Evolutionary conservation across 2,797 vertebrate species (phyloP).

Genomic region (Silurus aristotelis): DNA sequence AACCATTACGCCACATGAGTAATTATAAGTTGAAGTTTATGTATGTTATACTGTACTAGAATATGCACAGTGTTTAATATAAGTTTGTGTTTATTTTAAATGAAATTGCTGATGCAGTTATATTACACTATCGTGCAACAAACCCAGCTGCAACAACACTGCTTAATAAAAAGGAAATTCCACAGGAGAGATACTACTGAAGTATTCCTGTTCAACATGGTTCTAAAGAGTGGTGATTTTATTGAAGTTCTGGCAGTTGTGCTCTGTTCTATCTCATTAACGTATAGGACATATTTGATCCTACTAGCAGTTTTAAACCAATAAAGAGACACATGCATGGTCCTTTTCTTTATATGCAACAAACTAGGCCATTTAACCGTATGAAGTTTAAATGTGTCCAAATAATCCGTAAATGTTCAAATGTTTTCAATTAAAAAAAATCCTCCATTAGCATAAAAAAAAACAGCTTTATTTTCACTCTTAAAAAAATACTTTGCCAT

Average conservation of each 20-base stretch:
- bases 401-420: too few relatives aligned
- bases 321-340: too few relatives aligned
- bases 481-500: too few relatives aligned
- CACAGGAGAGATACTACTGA: neutral
- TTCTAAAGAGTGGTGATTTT: neutral
- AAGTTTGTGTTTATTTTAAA: neutral
- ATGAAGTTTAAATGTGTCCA: too few relatives aligned
- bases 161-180: neutral
- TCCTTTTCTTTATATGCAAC: too few relatives aligned
- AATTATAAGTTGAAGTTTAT: neutral
- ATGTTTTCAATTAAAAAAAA: too few relatives aligned
- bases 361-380: too few relatives aligned
- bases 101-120: neutral
- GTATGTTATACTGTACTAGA: neutral
- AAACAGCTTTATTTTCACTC: too few relatives aligned
- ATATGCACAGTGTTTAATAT: neutral
- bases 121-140: neutral
- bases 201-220: neutral
- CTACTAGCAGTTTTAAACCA: neutral
- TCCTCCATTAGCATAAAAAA: too few relatives aligned
- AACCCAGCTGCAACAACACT: neutral
- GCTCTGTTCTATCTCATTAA: neutral
- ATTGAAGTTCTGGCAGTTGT: neutral
- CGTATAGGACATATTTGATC: neutral
- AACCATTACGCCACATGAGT: neutral